Conservation (phyloP, 2,888 invertebrate genomes). For the Ethmia dodecea region DNA sequence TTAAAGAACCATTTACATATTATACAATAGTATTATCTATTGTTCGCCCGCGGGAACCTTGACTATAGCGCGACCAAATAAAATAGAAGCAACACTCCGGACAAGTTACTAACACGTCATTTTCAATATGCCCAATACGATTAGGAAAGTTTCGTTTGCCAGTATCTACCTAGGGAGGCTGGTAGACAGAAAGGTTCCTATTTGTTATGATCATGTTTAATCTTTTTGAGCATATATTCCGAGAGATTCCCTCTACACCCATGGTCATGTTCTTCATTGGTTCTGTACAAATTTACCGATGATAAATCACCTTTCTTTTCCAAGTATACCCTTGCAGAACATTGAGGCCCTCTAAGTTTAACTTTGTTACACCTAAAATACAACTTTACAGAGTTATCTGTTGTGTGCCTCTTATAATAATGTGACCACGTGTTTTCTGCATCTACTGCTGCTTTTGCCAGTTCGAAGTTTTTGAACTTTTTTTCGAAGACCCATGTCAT, state of each 20-base stretch:
- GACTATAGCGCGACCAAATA: too few species aligned
- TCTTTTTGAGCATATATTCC: too few species aligned
- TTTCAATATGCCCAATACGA: too few species aligned
- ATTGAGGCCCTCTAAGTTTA: not conserved
- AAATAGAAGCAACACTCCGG: too few species aligned
- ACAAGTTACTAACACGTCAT: too few species aligned
- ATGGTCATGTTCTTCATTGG: not conserved
- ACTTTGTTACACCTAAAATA: constrained; percentile 2
- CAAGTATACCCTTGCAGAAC: not conserved
- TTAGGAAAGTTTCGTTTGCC: too few species aligned
- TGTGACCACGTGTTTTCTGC: constrained; percentile 1
- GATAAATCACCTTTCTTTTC: not conserved
- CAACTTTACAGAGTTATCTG: not conserved
- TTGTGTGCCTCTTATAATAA: not conserved
- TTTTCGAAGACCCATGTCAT: not conserved
- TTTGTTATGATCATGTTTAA: too few species aligned
- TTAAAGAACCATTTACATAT: too few species aligned
- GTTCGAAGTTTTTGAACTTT: not conserved
- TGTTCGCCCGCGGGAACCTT: too few species aligned
- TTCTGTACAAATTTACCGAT: not conserved
- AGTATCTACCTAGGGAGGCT: too few species aligned
- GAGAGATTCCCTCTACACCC: not conserved
- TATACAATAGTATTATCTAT: too few species aligned
- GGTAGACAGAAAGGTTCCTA: too few species aligned
- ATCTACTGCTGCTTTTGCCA: not conserved